Base-by-base conservation (phyloP, 2,888 invertebrate species). In the Metacarcinus magister region DNA sequence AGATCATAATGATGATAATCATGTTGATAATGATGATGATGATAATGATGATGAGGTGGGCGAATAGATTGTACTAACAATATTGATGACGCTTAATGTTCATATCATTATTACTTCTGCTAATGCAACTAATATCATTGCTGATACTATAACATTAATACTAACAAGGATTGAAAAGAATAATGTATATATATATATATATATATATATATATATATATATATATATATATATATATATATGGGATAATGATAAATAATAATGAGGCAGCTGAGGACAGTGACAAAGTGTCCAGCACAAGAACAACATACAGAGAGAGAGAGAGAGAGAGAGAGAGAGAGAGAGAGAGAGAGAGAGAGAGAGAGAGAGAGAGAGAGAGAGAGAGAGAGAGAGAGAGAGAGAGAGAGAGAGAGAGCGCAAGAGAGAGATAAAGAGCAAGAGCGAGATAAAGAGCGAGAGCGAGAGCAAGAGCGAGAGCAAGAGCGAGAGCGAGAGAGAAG, bases 321-420 rank as follows among this genome's bases (percentile, higher is more conserved):
- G n/a, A 82, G 82, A 82, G 82, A 32, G 28, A 32, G 32, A 32
- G 28, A 32, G 32, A 82, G 28, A 82, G 28, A 82, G 5, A 75
- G 28, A 75, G 75, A 75, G 75, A 75, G 75, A 75, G 75, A 75
- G 75, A 75, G 75, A 75, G 75, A 75, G 75, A 75, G 75, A 75
- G 75, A 75, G 75, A 75, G 75, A 75, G 75, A 75, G 75, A 75
- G 75, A 75, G 75, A 75, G 75, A 75, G 75, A 75, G 75, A 75
- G 75, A 75, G 75, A 75, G 75, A 75, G 75, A 75, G 75, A 75
- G 75, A 75, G 75, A 75, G 75, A 75, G 75, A 75, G 75, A 75
- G 75, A 75, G 75, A 75, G 75, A 75, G 28, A 28, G 28, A 28
- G 75, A 28, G n/a, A 75, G 75, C 5, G 28, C 28, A n/a, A 75